These are phyloP conservation scores for Cyanoramphus novaezelandiae DNA, from an alignment of 2,113 vertebrate genomes.

Conservation along the genomic window DNA sequence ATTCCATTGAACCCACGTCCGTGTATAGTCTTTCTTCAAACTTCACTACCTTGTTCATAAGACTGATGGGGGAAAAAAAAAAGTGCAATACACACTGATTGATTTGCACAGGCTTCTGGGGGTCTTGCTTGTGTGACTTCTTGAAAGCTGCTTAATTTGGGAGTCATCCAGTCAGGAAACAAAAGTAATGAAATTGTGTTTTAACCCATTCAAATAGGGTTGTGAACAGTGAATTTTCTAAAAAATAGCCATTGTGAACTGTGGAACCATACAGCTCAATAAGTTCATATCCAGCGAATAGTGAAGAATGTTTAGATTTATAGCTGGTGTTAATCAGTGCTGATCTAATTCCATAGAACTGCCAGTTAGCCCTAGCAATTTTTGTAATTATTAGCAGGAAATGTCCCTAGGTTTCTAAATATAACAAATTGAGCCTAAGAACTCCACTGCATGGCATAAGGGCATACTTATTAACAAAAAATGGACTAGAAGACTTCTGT, in stretches of 20 bases:
- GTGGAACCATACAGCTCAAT: accelerated
- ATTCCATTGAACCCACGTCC: neutral
- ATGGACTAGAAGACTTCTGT: neutral
- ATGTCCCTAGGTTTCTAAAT: neutral
- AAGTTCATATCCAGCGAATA: neutral
- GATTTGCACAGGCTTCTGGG: neutral
- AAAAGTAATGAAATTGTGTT: neutral
- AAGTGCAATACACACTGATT: accelerated
- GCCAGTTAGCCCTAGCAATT: neutral
- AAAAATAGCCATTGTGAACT: neutral
- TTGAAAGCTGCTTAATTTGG: neutral
- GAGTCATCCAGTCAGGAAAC: neutral
- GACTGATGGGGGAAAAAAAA: neutral
- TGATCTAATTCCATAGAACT: neutral
- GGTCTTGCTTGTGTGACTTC: neutral
- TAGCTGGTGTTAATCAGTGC: neutral
- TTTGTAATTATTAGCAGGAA: neutral
- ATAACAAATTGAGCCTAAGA: neutral
- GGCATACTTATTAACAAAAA: neutral
- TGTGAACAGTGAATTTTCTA: neutral
- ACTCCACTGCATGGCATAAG: neutral
- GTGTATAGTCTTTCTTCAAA: neutral
- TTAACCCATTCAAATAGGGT: neutral
- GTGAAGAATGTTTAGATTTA: neutral
- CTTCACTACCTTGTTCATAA: neutral